A percentile compares a stretch with the other conserved stretches of the same genome.
These are phyloP conservation scores for Anastrepha ludens DNA, from an alignment of 1,140 invertebrate genomes.

Conservation along the genomic window DNA sequence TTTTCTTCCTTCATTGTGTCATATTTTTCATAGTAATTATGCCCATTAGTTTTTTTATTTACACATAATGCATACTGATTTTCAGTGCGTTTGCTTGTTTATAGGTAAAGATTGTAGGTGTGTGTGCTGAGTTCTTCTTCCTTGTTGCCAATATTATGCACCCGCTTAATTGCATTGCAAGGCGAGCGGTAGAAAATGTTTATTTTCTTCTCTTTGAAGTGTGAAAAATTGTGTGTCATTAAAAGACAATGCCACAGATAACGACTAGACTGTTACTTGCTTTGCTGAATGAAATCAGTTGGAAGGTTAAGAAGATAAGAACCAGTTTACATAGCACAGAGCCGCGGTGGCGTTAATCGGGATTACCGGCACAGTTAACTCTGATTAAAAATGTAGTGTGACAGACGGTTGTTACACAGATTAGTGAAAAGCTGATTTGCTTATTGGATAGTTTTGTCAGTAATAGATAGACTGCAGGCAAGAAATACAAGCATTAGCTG, in stretches of 20 bases:
- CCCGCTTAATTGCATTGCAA: not conserved
- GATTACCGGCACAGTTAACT: too few species aligned
- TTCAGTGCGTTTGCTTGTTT: not conserved
- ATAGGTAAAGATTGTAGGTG: not conserved
- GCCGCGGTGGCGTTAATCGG: too few species aligned
- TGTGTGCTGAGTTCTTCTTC: conserved; percentile 6
- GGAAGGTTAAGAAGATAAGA: not conserved
- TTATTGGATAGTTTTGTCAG: too few species aligned
- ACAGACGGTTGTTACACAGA: too few species aligned
- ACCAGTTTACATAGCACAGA: not conserved
- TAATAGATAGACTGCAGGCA: too few species aligned
- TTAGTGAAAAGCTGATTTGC: too few species aligned
- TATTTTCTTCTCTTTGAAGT: not conserved
- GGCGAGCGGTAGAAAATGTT: not conserved
- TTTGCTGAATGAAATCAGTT: not conserved
- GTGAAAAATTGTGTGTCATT: conserved; percentile 7
- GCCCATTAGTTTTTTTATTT: conserved; percentile 47
- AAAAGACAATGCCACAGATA: not conserved
- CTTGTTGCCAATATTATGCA: conserved; percentile 24
- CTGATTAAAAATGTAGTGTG: too few species aligned
- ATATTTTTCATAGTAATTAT: conserved; percentile 54
- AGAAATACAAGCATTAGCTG: too few species aligned
- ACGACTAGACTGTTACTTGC: not conserved
- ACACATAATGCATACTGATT: conserved; percentile 28
- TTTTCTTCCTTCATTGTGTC: conserved; percentile 55